Evolutionary conservation across 2,888 invertebrate species (phyloP).

Genomic region (Chelonus formosanus): DNA sequence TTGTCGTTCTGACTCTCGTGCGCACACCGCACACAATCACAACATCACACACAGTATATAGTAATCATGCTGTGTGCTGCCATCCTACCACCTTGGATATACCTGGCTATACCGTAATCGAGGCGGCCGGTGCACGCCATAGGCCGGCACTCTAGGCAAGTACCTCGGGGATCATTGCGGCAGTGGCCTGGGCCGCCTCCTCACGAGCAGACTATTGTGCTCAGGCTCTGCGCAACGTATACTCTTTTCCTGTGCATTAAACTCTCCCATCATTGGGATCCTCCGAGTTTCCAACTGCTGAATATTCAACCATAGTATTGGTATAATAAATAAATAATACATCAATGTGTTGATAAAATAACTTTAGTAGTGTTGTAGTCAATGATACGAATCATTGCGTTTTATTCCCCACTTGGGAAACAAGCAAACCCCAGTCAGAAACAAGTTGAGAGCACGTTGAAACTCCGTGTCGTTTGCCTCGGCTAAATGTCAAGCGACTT

Average conservation of each 20-base stretch:
- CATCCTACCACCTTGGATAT: conserved; percentile 23
- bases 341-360: not conserved
- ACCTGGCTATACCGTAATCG: conserved; percentile 36
- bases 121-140: conserved; percentile 49
- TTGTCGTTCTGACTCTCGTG: conserved; percentile 34
- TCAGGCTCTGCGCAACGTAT: conserved; percentile 8
- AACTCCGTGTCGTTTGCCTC: conserved; percentile 22
- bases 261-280: conserved; percentile 5
- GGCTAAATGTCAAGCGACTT: conserved; percentile 35
- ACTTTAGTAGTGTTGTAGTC: conserved; percentile 23
- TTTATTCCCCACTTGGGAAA: conserved; percentile 35
- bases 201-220: conserved; percentile 13
- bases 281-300: not conserved
- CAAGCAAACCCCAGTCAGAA: conserved; percentile 21
- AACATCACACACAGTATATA: conserved; percentile 7
- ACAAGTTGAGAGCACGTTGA: conserved; percentile 23
- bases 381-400: conserved; percentile 46
- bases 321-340: too few species aligned
- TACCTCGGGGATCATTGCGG: conserved; percentile 24
- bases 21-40: conserved; percentile 31
- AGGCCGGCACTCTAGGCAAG: conserved; percentile 45
- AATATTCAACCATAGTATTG: too few species aligned
- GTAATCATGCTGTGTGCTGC: conserved; percentile 17
- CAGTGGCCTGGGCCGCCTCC: conserved; percentile 30
- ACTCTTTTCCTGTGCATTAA: not conserved